Evolutionary conservation across 2,113 vertebrate genomes (phyloP).

Genomic region (Pithys albifrons): DNA sequence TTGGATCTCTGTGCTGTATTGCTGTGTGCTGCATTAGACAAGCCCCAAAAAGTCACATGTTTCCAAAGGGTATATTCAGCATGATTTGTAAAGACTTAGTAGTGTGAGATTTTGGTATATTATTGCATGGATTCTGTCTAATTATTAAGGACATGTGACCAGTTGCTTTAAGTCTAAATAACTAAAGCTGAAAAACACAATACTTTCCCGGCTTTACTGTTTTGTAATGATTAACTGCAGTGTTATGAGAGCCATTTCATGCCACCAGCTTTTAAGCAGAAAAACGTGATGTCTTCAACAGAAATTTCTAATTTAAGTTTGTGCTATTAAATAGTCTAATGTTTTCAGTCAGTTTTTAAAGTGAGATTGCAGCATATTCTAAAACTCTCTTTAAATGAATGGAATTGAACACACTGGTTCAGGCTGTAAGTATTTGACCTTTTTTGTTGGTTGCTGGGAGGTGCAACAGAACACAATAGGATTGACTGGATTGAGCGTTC

Average conservation of each 20-base stretch:
- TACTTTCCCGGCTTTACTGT: background rate
- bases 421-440: background rate
- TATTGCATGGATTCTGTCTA: background rate
- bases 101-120: background rate
- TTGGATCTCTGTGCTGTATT: background rate
- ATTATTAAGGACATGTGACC: conserved; percentile 38
- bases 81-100: background rate
- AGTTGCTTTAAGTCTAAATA: conserved; percentile 5
- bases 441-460: background rate
- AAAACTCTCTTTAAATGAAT: background rate
- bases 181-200: conserved; percentile 22
- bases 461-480: conserved; percentile 29
- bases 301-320: conserved; percentile 6
- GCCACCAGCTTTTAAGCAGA: conserved; percentile 21
- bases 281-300: conserved; percentile 24
- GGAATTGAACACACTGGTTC: background rate
- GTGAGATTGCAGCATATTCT: background rate
- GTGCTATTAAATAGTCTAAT: background rate
- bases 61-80: background rate
- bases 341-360: background rate
- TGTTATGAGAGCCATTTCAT: background rate
- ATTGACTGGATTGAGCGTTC: conserved; percentile 34
- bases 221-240: conserved; percentile 58
- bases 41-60: background rate
- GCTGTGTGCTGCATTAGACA: background rate